Conservation (phyloP, 2,113 vertebrate species). For the Anseranas semipalmata region DNA sequence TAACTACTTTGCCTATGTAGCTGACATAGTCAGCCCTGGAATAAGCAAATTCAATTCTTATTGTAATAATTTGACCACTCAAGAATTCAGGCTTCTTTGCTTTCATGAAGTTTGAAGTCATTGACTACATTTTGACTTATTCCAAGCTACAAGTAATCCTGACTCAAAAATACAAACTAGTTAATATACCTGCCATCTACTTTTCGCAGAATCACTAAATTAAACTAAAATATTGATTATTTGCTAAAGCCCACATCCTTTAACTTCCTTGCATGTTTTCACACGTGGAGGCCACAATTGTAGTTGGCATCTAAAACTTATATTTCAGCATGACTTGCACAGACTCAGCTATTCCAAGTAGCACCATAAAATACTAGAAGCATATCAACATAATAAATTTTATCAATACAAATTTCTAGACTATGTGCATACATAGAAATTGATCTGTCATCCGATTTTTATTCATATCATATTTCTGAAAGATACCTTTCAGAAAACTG, state of each 20-base stretch:
- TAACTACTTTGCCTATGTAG: background rate
- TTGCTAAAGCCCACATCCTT: background rate
- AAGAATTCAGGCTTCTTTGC: background rate
- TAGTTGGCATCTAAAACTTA: background rate
- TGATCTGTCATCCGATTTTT: background rate
- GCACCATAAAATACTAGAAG: background rate
- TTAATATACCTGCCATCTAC: background rate
- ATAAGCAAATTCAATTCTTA: background rate
- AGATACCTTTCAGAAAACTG: background rate
- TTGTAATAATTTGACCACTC: background rate
- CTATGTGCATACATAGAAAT: background rate
- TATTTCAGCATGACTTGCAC: background rate
- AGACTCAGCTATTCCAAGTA: background rate
- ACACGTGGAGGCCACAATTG: background rate
- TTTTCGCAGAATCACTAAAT: background rate
- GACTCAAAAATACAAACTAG: background rate
- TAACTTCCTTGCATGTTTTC: background rate
- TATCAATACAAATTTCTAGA: background rate
- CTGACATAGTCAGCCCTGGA: background rate
- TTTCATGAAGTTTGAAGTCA: background rate
- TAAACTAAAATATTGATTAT: background rate
- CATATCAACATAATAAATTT: background rate
- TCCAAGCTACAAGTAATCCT: background rate
- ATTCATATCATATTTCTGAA: background rate
- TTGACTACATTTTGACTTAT: background rate